Conservation (phyloP, 2,797 vertebrate species). For the Tarsius wallacei region DNA sequence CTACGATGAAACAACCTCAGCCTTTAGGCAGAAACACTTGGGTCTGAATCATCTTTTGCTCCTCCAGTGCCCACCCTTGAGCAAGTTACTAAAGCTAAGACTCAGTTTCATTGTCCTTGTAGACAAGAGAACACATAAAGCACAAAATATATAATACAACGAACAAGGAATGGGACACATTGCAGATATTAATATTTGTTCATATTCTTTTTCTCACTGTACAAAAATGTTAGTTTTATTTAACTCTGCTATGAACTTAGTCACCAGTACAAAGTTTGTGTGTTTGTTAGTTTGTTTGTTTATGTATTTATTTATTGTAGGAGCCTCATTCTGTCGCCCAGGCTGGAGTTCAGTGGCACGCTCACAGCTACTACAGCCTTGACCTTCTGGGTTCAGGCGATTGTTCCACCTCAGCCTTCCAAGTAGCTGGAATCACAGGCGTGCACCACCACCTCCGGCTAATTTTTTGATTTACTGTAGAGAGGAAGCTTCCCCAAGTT, state of each 20-base stretch:
- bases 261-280: neutral
- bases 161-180: neutral
- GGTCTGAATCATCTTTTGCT: neutral
- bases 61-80: neutral
- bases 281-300: too few relatives aligned
- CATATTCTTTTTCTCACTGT: neutral
- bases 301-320: too few relatives aligned
- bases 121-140: neutral
- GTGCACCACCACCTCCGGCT: too few relatives aligned
- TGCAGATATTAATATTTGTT: neutral
- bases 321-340: too few relatives aligned
- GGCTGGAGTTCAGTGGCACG: too few relatives aligned
- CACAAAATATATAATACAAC: neutral
- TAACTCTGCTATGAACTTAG: conserved; percentile 38
- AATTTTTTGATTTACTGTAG: too few relatives aligned
- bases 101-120: neutral
- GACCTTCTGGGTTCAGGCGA: too few relatives aligned
- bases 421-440: too few relatives aligned
- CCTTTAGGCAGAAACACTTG: neutral
- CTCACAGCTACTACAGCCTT: too few relatives aligned
- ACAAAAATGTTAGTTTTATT: conserved; percentile 21
- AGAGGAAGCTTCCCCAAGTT: too few relatives aligned
- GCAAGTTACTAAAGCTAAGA: neutral
- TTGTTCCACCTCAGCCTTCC: too few relatives aligned
- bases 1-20: neutral